phyloP scores from a whole-genome alignment of 2,888 invertebrate species.

The Fragum whitleyi region DNA sequence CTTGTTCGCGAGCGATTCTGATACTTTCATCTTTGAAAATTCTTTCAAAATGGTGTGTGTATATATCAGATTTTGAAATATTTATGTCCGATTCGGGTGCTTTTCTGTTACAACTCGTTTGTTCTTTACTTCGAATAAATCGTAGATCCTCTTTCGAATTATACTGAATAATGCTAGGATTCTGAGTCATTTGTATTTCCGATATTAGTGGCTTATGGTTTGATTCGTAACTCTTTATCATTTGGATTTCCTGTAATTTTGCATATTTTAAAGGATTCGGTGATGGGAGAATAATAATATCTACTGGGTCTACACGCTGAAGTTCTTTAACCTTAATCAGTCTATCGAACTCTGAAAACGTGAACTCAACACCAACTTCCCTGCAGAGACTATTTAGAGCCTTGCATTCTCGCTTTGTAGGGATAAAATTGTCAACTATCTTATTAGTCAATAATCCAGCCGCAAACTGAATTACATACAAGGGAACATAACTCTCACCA shows the following conservation, averaged over 20 bases:
- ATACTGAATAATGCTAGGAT: slow-evolving; percentile 45
- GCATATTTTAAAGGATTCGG: slow-evolving; percentile 82
- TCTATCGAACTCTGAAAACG: slow-evolving; percentile 79
- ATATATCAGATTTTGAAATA: background rate
- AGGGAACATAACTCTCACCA: slow-evolving; percentile 92
- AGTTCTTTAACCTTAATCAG: slow-evolving; percentile 77
- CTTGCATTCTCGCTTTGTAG: slow-evolving; percentile 77
- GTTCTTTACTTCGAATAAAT: background rate
- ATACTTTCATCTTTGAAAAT: no score
- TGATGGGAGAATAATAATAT: slow-evolving; percentile 79
- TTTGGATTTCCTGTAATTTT: slow-evolving; percentile 76
- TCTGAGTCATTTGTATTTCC: slow-evolving; percentile 6
- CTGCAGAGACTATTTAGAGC: slow-evolving; percentile 80
- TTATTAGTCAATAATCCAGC: slow-evolving; percentile 77
- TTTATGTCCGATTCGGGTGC: no score
- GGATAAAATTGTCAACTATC: slow-evolving; percentile 72
- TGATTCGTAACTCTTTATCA: slow-evolving; percentile 17
- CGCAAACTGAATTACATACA: slow-evolving; percentile 86
- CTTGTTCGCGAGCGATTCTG: background rate
- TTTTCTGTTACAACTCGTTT: no score
- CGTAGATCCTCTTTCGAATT: slow-evolving; percentile 24
- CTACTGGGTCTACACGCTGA: slow-evolving; percentile 69
- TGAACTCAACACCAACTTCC: slow-evolving; percentile 80
- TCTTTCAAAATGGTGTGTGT: background rate
- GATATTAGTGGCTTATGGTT: background rate